These are phyloP conservation scores for Amia ocellicauda DNA, from an alignment of 2,113 vertebrate species.

Conservation along the genomic window DNA sequence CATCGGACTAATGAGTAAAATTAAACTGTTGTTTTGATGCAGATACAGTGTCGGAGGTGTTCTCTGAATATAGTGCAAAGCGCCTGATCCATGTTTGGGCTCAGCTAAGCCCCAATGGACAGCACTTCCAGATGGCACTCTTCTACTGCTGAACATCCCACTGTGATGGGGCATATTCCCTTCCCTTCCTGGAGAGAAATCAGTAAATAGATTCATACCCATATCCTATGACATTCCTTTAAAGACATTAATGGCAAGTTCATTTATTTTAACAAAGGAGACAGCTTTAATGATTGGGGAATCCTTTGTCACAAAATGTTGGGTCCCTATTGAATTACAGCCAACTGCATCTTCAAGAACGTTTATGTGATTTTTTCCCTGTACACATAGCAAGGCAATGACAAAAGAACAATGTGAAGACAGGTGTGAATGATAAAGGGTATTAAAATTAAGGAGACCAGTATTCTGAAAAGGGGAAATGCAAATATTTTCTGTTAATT, in stretches of 20 bases:
- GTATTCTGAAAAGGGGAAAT: no score
- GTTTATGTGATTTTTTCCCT: no score
- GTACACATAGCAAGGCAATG: no score
- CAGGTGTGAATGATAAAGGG: no score
- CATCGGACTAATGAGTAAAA: no score
- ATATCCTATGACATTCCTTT: constrained; percentile 58
- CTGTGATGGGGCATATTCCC: not conserved
- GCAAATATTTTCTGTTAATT: no score
- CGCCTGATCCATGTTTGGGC: not conserved
- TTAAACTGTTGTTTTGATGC: not conserved
- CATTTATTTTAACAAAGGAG: constrained; percentile 34
- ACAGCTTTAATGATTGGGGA: constrained; percentile 36
- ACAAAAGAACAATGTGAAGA: no score
- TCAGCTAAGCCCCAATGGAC: not conserved
- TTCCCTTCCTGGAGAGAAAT: constrained; percentile 20
- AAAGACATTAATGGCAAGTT: constrained; percentile 48
- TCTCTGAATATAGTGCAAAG: not conserved
- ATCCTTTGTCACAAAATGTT: constrained; percentile 43
- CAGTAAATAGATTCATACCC: constrained; percentile 42
- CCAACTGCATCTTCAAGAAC: no score
- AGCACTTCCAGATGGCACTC: not conserved
- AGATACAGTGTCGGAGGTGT: not conserved
- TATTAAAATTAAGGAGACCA: no score
- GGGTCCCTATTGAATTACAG: no score
- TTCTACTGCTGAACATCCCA: not conserved